Base-by-base conservation (phyloP, 35 echinoderm and acorn worm species). In the Lytechinus pictus region DNA sequence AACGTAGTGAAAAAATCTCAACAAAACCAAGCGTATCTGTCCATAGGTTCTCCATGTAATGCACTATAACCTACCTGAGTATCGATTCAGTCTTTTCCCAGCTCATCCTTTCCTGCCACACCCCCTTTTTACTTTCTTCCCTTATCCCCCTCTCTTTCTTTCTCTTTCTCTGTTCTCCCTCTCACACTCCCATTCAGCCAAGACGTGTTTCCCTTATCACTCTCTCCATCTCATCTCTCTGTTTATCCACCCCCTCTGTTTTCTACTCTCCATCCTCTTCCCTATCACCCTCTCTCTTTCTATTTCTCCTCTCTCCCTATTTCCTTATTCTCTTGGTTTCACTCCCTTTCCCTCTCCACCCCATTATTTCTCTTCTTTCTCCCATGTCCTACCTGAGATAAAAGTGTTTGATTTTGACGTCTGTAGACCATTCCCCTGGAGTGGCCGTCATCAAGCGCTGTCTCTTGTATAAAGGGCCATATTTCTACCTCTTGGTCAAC, bases 341-440 rank as follows among this genome's bases (percentile, higher is more conserved):
- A 29, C 87, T 89, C 27, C 8, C 87, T 51, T 9, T 89, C 87
- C 1, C 24, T 89, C 87, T 89, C 27, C 51, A 27, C 13, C 52
- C 33, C n/a, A 29, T 6, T 89, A 6, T 10, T 24, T 14, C 87
- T 89, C 52, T 89, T 33, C 51, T 19, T 51, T 89, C 87, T 53
- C 88, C 52, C 29, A 21, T 54, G 52, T 16, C 44, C 29, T 90
- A 90, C 28, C 10, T 90, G 52, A 54, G 88, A 90, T 54, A 33
- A 90, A 90, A 90, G 28, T 90, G 88, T 90, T 90, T 90, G 88
- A 90, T 90, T 90, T 90, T 33, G 52, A 52, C 11, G 88, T 90
- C 88, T 54, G 29, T 54, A 10, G 52, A 54, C 29, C 29, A 5
- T 90, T 54, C 88, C 88, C 29, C 28, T 52, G 88, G 88, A 90